Conservation (phyloP, 2,888 invertebrate genomes). For the Apocheima hispidaria region DNA sequence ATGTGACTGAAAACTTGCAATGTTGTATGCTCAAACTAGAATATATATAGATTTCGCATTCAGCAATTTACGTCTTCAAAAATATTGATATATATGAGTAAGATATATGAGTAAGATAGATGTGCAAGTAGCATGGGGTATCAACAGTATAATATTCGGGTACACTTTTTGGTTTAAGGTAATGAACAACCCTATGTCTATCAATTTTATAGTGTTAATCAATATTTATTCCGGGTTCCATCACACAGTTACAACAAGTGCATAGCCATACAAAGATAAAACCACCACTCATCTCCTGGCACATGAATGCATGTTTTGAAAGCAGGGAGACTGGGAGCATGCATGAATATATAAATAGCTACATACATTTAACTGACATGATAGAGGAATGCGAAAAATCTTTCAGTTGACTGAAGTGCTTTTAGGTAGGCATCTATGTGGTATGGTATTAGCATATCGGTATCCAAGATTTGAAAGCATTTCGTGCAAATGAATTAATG, state of each 20-base stretch:
- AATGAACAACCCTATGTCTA: neutral
- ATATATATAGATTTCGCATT: too few relatives aligned
- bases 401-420: neutral
- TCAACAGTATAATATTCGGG: too few relatives aligned
- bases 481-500: constrained; percentile 30
- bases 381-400: constrained; percentile 7
- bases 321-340: constrained; percentile 22
- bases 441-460: neutral
- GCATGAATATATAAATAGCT: constrained; percentile 29
- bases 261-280: constrained; percentile 23
- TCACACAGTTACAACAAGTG: constrained; percentile 14
- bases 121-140: too few relatives aligned
- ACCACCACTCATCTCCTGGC: constrained; percentile 21
- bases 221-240: constrained; percentile 1
- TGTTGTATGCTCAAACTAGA: too few relatives aligned
- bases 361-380: constrained; percentile 9
- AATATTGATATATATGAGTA: too few relatives aligned
- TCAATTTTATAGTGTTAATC: neutral
- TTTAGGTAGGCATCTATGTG: neutral
- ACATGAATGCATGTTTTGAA: constrained; percentile 28
- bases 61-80: too few relatives aligned
- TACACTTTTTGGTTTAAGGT: neutral
- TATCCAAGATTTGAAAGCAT: constrained; percentile 5
- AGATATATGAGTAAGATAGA: too few relatives aligned
- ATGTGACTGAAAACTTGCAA: too few relatives aligned